Percentiles rank a stretch among this genome's conserved stretches.
phyloP scores from a whole-genome alignment of 1,140 invertebrate species.

The Zaprionus lachaisei region DNA sequence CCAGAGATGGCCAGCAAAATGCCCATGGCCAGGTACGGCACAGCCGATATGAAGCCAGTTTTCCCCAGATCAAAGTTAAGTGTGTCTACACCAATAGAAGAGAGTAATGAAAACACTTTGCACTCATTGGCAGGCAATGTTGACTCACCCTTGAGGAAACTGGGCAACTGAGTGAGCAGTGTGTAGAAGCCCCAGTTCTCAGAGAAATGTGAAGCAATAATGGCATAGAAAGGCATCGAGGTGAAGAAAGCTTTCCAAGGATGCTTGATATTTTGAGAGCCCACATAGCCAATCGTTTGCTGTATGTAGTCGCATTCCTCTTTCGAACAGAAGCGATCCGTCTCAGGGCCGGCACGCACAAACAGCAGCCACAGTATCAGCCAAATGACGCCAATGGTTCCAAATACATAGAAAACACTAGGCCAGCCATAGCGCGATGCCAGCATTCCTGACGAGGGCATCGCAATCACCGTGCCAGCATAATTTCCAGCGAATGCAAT shows the following conservation, averaged over 20 bases:
- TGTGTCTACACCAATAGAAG: slow-evolving; percentile 86
- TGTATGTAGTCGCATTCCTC: slow-evolving; percentile 92
- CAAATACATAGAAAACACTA: slow-evolving; percentile 95
- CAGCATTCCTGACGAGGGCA: slow-evolving; percentile 90
- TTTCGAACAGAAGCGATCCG: slow-evolving; percentile 90
- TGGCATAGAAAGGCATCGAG: slow-evolving; percentile 95
- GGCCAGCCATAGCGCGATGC: slow-evolving; percentile 92
- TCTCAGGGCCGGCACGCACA: slow-evolving; percentile 91
- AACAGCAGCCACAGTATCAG: slow-evolving; percentile 89
- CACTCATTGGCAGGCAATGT: not conserved
- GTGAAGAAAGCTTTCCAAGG: slow-evolving; percentile 93
- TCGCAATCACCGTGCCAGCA: slow-evolving; percentile 92
- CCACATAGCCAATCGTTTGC: slow-evolving; percentile 77
- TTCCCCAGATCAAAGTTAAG: slow-evolving; percentile 90
- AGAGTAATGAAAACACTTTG: slow-evolving; percentile 3
- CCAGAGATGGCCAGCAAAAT: slow-evolving; percentile 91
- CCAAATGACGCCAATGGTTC: slow-evolving; percentile 90
- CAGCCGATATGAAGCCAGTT: slow-evolving; percentile 91
- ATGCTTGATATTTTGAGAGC: slow-evolving; percentile 85
- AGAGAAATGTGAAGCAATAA: slow-evolving; percentile 95
- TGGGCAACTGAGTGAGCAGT: slow-evolving; percentile 94
- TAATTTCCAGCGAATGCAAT: slow-evolving; percentile 93
- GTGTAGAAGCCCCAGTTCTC: slow-evolving; percentile 99
- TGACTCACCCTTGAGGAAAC: slow-evolving; percentile 92
- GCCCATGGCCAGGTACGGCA: slow-evolving; percentile 95